Percentiles rank a stretch among this genome's conserved stretches.
Evolutionary conservation across 2,888 invertebrate genomes (phyloP).

Genomic region (Zelleria hepariella): DNA sequence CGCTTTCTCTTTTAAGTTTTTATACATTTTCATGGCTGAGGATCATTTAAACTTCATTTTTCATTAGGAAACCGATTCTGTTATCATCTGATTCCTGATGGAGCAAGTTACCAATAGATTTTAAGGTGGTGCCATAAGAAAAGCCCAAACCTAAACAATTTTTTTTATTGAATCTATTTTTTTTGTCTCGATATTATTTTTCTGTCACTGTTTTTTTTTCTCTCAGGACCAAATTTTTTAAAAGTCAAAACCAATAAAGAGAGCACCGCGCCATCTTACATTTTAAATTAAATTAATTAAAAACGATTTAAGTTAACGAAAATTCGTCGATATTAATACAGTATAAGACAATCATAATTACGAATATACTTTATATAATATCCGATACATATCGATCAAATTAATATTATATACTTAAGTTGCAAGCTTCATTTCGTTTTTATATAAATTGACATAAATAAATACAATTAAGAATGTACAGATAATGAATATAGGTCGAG

Average conservation of each 20-base stretch:
- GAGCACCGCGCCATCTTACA: conserved; percentile 19
- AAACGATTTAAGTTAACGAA: background rate
- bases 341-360: background rate
- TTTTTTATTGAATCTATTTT: background rate
- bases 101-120: conserved; percentile 58
- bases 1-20: conserved; percentile 32
- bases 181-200: background rate
- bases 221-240: background rate
- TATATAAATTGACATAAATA: background rate
- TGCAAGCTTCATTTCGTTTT: background rate
- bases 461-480: background rate
- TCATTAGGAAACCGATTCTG: conserved; percentile 19
- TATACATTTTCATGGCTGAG: background rate
- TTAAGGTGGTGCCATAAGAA: conserved; percentile 62
- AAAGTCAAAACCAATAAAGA: background rate
- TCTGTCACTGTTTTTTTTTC: background rate
- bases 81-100: conserved; percentile 37
- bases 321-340: background rate
- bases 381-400: background rate
- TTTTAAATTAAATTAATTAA: conserved; percentile 5
- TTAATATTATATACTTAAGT: background rate
- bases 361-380: background rate
- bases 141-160: conserved; percentile 11
- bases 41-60: conserved; percentile 14
- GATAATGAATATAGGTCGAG: background rate